Percentiles rank a stretch among this genome's conserved stretches.
phyloP scores from a whole-genome alignment of 2,797 vertebrate species.

The Florisuga fusca region DNA sequence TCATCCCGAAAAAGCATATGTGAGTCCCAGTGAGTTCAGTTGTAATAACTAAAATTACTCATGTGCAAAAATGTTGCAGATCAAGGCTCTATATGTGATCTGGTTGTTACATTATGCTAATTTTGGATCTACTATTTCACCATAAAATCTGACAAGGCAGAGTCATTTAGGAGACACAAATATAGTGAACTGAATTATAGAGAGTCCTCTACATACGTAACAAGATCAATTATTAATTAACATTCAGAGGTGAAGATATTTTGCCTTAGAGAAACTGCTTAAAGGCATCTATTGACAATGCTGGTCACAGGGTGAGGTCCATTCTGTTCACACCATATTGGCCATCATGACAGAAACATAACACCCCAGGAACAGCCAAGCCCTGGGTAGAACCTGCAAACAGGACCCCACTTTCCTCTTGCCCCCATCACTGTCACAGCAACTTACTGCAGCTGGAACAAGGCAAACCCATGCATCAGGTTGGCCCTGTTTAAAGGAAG shows the following conservation, averaged over 20 bases:
- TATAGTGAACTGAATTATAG: constrained; percentile 43
- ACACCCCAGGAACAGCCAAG: neutral
- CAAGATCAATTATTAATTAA: constrained; percentile 67
- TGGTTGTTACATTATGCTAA: constrained; percentile 62
- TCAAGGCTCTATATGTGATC: constrained; percentile 20
- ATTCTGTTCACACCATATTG: neutral
- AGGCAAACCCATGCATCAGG: neutral
- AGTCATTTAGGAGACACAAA: constrained; percentile 59
- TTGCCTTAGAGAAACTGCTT: constrained; percentile 4
- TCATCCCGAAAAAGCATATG: constrained; percentile 18
- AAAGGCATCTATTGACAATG: neutral
- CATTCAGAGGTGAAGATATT: neutral
- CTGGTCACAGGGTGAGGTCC: neutral
- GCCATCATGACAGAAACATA: accelerated
- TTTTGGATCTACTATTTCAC: constrained; percentile 58
- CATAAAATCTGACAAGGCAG: constrained; percentile 70
- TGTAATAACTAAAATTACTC: constrained; percentile 62
- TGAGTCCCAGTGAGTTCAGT: constrained; percentile 32
- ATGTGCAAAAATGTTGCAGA: constrained; percentile 49
- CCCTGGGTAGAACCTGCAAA: neutral
- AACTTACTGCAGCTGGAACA: neutral
- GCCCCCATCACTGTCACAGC: neutral
- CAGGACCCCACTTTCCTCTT: neutral
- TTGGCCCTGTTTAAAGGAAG: neutral
- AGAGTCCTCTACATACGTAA: constrained; percentile 27